These are phyloP conservation scores for Drosophila testacea DNA, from an alignment of 2,888 invertebrate genomes.

Conservation along the genomic window DNA sequence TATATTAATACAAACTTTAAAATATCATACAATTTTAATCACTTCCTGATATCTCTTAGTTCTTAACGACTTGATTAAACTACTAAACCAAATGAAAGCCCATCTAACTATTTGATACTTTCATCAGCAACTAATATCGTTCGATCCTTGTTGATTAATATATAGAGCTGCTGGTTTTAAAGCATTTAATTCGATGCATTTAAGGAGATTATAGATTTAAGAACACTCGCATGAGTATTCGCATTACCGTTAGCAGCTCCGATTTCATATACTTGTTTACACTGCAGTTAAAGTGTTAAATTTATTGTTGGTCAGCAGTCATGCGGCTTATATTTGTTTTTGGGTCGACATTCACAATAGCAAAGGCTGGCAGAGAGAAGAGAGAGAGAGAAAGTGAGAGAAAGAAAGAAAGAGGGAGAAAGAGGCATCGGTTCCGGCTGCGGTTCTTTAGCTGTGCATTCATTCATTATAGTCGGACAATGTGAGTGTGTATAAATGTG, in stretches of 20 bases:
- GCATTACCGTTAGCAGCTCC: constrained; percentile 31
- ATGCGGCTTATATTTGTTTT: constrained; percentile 74
- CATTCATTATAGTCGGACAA: constrained; percentile 69
- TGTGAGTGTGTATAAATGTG: constrained; percentile 24
- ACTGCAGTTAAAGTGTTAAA: constrained; percentile 78
- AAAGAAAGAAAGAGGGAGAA: not conserved
- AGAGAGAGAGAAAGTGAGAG: not conserved
- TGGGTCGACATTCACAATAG: constrained; percentile 47
- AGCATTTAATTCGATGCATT: constrained; percentile 20
- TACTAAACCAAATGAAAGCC: not conserved
- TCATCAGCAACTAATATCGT: not conserved
- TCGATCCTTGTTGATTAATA: not conserved
- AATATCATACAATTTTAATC: not conserved
- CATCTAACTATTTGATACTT: not conserved
- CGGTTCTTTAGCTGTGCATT: constrained; percentile 77
- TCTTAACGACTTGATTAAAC: not conserved
- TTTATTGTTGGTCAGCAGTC: constrained; percentile 73
- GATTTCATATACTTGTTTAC: constrained; percentile 61
- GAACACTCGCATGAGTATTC: constrained; percentile 27
- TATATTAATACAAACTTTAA: not conserved
- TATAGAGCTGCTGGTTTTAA: not conserved
- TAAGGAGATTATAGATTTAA: constrained; percentile 44
- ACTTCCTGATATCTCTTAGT: too few species aligned
- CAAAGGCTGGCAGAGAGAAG: not conserved
- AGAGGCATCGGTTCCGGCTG: constrained; percentile 61